Evolutionary conservation across 2,113 vertebrate genomes (phyloP).

Genomic region (Hirundichthys speculiger): DNA sequence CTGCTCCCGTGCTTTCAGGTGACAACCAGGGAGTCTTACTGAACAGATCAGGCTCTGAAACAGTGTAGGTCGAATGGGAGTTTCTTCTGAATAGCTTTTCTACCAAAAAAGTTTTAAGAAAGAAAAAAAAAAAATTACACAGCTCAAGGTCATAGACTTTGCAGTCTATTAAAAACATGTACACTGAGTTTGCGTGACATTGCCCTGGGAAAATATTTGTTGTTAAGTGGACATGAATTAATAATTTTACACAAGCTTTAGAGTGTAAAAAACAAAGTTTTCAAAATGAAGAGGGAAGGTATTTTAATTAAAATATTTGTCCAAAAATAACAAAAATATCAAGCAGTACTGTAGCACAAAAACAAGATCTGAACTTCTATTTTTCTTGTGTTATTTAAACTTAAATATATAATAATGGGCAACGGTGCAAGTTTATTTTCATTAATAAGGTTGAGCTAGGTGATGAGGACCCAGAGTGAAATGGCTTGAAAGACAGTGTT

Average conservation of each 20-base stretch:
- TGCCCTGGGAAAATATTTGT: conserved; percentile 10
- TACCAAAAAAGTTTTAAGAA: no score
- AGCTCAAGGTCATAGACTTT: background rate
- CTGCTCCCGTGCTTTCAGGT: conserved; percentile 12
- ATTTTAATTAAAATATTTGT: conserved; percentile 52
- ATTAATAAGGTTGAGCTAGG: no score
- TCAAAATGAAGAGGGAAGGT: conserved; percentile 24
- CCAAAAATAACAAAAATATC: conserved; percentile 5
- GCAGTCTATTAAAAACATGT: conserved; percentile 1
- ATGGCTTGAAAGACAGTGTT: no score
- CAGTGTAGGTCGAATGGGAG: background rate
- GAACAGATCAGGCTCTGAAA: conserved; percentile 1
- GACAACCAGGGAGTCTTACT: conserved; percentile 7
- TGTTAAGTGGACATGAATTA: conserved; percentile 47
- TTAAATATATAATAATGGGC: no score
- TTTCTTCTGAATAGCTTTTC: background rate
- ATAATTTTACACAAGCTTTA: conserved; percentile 26
- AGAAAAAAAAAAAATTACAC: no score
- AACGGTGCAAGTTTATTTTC: no score
- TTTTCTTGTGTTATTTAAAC: no score
- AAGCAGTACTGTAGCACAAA: no score
- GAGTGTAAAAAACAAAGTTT: conserved; percentile 35
- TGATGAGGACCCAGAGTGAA: no score
- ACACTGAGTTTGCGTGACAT: background rate
- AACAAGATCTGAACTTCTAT: no score